Conservation (phyloP, 2,113 vertebrate genomes). For the Anarhynchus alexandrinus region DNA sequence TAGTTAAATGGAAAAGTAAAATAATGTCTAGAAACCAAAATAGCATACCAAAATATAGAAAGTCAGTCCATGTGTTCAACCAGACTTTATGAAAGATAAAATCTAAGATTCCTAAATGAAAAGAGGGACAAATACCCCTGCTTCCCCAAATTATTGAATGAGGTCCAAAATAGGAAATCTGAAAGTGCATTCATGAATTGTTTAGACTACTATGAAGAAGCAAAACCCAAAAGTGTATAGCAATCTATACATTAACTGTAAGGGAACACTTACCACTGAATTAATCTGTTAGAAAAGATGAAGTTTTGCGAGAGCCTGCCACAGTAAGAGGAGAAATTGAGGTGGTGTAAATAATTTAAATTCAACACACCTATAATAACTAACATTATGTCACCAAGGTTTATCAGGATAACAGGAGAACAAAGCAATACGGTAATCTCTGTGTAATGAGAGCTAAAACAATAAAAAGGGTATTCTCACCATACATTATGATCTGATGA, state of each 20-base stretch:
- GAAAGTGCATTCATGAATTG: neutral
- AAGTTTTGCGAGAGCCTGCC: neutral
- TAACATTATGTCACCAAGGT: neutral
- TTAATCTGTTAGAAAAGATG: neutral
- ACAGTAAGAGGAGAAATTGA: neutral
- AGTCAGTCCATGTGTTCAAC: neutral
- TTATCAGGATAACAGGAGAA: neutral
- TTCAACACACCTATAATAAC: neutral
- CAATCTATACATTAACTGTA: neutral
- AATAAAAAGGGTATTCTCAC: neutral
- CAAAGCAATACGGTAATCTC: neutral
- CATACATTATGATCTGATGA: neutral
- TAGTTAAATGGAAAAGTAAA: neutral
- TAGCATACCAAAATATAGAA: neutral
- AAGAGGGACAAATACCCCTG: fast-evolving
- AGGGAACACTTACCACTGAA: neutral
- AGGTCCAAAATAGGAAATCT: neutral
- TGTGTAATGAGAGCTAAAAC: neutral
- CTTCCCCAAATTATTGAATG: neutral
- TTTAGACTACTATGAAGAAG: neutral
- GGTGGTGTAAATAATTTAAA: neutral
- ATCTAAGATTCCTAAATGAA: neutral
- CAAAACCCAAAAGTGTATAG: neutral
- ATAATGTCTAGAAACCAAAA: neutral
- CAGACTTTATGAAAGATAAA: neutral